Base-by-base conservation (phyloP, 2,113 vertebrate species). In the Myotis brandtii region DNA sequence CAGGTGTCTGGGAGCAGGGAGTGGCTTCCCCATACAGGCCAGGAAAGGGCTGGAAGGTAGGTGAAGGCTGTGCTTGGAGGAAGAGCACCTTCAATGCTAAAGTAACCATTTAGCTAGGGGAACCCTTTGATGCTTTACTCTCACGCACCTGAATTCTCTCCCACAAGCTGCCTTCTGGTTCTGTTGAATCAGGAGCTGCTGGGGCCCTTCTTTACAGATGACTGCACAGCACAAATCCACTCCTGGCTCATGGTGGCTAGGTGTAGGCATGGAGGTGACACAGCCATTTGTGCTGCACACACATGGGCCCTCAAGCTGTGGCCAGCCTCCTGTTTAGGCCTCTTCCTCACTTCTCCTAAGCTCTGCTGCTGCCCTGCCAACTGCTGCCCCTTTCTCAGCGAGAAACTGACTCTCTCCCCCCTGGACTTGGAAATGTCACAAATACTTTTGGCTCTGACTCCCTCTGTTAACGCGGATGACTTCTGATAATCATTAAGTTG, bases 1-100 rank as follows among this genome's bases (percentile, higher is more conserved):
- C 56, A 73, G 93, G 89, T 76, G 94, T 25, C 34, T 83, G 43
- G 80, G 97, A 89, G 72, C 69, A 1, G 21, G 64, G 40, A 40
- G 32, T 30, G 40, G 72, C 69, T 81, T 86, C 64, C 66, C 86
- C 46, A n/a, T 34, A 37, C 75, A 62, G 16, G 34, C 54, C 13
- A 18, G 54, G 48, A 56, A 70, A 96, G 40, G 27, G 3, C 34
- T 0, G 37, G 70, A 86, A 23, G 76, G n/a, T 67, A 48, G 62
- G 32, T 1, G 2, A 75, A 56, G 50, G 30, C 69, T 67, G 64
- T 46, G 17, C 30, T 21, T 77, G 25, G 32, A 43, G 37, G 21
- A 66, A 77, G 62, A 64, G 67, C 16, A 70, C 64, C 11, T 62
- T 83, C 80, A 54, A 59, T 67, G 20, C 17, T 91, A 72, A 84